A percentile compares a stretch with the other conserved stretches of the same genome.
Evolutionary conservation across 2,113 vertebrate genomes (phyloP).

Genomic region (Rhynchomys soricoides): DNA sequence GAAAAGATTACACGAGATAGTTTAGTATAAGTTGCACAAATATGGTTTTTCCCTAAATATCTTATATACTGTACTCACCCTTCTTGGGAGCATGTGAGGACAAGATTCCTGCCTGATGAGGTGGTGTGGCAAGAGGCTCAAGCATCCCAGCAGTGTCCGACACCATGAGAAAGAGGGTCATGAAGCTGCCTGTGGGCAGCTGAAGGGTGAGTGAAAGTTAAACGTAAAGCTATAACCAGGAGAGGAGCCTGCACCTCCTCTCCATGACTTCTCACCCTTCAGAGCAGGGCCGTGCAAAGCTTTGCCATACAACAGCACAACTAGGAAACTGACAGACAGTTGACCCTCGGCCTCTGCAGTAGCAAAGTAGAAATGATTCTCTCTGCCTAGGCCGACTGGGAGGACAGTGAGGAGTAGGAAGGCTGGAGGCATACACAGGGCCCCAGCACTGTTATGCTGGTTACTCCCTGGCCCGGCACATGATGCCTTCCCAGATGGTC

Average conservation of each 20-base stretch:
- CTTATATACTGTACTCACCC: background rate
- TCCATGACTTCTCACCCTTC: background rate
- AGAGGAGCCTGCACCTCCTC: background rate
- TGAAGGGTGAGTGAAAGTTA: background rate
- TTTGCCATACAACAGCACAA: background rate
- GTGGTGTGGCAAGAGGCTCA: background rate
- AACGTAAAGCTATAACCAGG: background rate
- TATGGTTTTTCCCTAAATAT: background rate
- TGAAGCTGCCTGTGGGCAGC: background rate
- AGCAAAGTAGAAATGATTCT: background rate
- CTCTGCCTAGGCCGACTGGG: background rate
- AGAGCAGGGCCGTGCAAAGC: background rate
- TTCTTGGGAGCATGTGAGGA: background rate
- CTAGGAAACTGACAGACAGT: background rate
- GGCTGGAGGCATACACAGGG: fast-evolving
- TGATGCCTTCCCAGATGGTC: background rate
- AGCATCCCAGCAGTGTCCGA: background rate
- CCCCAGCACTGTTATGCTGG: background rate
- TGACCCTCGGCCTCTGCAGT: background rate
- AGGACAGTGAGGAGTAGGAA: background rate
- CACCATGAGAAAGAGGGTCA: background rate
- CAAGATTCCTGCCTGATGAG: too few species aligned
- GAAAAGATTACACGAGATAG: background rate
- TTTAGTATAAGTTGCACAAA: background rate
- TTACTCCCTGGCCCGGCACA: background rate